phyloP scores from a whole-genome alignment of 1,140 invertebrate genomes.

The Temnothorax nylanderi region DNA sequence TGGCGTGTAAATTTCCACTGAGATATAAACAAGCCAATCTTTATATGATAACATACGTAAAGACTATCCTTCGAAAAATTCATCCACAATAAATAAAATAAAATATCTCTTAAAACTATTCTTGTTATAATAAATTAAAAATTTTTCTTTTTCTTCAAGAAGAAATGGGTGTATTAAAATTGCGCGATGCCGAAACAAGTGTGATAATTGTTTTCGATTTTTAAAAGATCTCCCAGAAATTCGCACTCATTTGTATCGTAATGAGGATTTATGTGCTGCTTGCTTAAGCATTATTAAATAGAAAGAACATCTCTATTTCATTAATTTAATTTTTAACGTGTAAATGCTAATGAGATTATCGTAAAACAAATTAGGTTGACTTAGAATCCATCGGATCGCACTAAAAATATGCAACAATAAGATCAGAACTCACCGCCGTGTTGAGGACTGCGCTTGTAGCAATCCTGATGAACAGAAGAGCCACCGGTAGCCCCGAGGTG shows the following conservation, averaged over 20 bases:
- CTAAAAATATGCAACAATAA: neutral
- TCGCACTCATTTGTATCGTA: neutral
- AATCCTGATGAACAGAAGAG: conserved; percentile 82
- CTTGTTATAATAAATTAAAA: neutral
- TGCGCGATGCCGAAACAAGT: neutral
- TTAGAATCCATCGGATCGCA: neutral
- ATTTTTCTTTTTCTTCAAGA: neutral
- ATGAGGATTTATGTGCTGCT: neutral
- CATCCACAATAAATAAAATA: neutral
- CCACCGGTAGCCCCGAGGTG: conserved; percentile 78
- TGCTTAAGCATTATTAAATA: neutral
- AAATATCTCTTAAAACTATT: neutral
- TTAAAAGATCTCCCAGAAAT: neutral
- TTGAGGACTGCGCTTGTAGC: conserved; percentile 84
- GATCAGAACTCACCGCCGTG: conserved; percentile 81
- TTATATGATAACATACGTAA: neutral
- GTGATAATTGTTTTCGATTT: neutral
- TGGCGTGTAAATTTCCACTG: neutral
- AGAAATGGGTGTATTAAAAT: neutral
- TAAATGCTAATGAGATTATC: neutral
- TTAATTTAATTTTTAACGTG: neutral
- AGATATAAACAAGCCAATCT: neutral
- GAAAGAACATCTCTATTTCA: neutral
- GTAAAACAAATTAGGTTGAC: neutral
- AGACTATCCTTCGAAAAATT: neutral